Evolutionary conservation across 2,888 invertebrate species (phyloP).

Genomic region (Timema podura): DNA sequence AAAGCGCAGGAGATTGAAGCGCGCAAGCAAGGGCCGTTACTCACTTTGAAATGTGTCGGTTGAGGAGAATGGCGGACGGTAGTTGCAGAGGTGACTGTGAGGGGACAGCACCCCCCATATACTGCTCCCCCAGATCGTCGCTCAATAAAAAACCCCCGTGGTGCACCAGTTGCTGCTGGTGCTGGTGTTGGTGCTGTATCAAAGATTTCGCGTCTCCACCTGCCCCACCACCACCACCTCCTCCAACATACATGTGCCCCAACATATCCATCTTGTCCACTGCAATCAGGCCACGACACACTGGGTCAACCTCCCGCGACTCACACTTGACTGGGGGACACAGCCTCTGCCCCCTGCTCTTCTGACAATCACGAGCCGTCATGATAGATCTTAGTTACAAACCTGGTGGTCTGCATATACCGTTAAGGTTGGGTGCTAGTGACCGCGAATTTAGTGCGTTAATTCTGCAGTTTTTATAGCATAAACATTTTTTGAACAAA

Average conservation of each 20-base stretch:
- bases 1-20: neutral
- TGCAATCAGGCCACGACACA: neutral
- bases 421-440: no score
- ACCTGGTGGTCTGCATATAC: no score
- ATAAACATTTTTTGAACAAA: no score
- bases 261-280: conserved; percentile 8
- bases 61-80: conserved; percentile 33
- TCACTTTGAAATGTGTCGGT: conserved; percentile 33
- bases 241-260: neutral
- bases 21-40: conserved; percentile 4
- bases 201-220: conserved; percentile 3
- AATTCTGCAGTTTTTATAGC: no score
- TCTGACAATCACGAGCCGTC: no score
- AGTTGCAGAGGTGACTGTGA: conserved; percentile 30
- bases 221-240: neutral
- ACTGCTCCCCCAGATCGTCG: conserved; percentile 23
- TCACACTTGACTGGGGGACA: no score
- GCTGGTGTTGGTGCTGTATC: neutral
- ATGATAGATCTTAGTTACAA: no score
- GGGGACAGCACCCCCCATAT: conserved; percentile 26
- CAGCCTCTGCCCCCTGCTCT: no score
- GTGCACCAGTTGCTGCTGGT: neutral
- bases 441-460: no score
- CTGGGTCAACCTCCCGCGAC: no score
- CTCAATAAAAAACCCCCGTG: conserved; percentile 15